Base-by-base conservation (phyloP, 2,797 vertebrate genomes). In the Crenichthys baileyi region DNA sequence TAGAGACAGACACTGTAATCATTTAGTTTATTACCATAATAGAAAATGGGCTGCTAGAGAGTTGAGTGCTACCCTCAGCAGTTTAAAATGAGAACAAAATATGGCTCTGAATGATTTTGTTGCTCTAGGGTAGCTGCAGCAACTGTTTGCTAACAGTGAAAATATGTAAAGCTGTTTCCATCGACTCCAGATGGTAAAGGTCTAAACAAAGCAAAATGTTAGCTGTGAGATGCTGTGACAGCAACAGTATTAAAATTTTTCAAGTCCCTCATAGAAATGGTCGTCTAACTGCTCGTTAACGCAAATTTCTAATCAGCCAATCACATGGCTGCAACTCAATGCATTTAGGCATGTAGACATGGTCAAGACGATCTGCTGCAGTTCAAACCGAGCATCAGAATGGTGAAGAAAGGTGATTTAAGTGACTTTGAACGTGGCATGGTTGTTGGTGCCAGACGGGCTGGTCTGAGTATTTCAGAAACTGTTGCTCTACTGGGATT, bases 321-420 rank as follows among this genome's bases (percentile, higher is more conserved):
- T 36, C 31, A 36, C 31, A 36, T 36, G 31, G 31, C 31, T 3
- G 31, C 31, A 36, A 36, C 3, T 36, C 31, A 36, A 36, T 36
- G 31, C 31, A 36, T 36, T 36, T 36, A 36, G 2, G 31, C 31
- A 3, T 3, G 4, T 2, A 36, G 31, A 36, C 31, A 36, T 36
- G 31, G 2, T 3, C 2, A 3, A 1, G 2, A 3, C 31, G 2
- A 3, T 1, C 2, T 3, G 2, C 2, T 3, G 0, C 2, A 3
- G 2, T 3, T 31, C 31, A 31, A 31, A 31, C 31, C 31, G 31
- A 31, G 31, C 31, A 36, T 36, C 31, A 36, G 31, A 36, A 36
- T 36, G 31, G 31, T 2, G 31, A 36, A 36, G 31, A 36, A 36
- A 36, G 31, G 31, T 36, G 31, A 36, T 36, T 36, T 36, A 36